These are phyloP conservation scores for Odocoileus hemionus DNA, from an alignment of 2,113 vertebrate genomes.

Conservation along the genomic window DNA sequence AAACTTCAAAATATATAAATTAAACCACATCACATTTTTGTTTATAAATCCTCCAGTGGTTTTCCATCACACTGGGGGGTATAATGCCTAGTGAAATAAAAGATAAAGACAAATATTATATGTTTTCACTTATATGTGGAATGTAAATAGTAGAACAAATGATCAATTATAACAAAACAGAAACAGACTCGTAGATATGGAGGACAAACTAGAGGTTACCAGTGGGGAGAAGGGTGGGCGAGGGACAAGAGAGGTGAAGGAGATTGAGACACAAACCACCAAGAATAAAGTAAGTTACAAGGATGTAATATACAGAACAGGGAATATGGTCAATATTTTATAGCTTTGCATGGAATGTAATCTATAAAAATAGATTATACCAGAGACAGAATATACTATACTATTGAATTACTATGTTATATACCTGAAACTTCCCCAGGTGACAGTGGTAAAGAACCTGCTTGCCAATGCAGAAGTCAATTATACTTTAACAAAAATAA, in stretches of 20 bases:
- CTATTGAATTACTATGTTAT: neutral
- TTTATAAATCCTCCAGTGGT: neutral
- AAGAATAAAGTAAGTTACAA: neutral
- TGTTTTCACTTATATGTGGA: neutral
- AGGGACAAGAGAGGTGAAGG: neutral
- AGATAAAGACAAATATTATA: neutral
- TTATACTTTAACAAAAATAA: neutral
- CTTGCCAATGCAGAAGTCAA: neutral
- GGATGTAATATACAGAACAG: neutral
- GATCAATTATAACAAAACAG: neutral
- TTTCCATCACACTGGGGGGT: neutral
- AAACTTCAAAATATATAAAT: neutral
- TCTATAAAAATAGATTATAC: neutral
- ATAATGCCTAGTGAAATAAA: neutral
- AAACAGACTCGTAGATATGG: neutral
- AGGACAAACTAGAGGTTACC: neutral
- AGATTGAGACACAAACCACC: neutral
- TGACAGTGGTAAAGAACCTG: neutral
- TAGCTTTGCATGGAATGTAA: neutral
- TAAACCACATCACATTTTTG: neutral
- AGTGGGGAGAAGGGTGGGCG: accelerated
- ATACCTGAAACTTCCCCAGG: neutral
- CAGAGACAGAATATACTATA: neutral
- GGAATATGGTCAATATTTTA: neutral
- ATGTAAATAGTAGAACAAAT: neutral